phyloP scores from a whole-genome alignment of 2,797 vertebrate genomes.

The Myripristis murdjan region DNA sequence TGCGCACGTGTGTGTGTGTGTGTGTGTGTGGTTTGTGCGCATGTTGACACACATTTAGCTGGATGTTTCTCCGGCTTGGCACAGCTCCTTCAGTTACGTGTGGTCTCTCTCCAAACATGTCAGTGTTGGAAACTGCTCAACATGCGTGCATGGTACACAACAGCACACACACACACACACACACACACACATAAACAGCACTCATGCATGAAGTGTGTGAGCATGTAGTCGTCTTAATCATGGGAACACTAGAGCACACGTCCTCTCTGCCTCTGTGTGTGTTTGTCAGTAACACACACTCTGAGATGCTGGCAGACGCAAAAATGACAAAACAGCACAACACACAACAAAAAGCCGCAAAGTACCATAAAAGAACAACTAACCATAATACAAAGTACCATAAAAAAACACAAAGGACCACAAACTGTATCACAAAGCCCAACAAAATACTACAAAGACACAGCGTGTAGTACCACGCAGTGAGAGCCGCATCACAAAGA shows the following conservation, averaged over 20 bases:
- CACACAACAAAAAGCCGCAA: too few relatives aligned
- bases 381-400: too few relatives aligned
- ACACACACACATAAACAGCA: slow-evolving; percentile 8
- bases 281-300: too few relatives aligned
- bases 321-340: too few relatives aligned
- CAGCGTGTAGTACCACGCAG: too few relatives aligned
- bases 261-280: too few relatives aligned
- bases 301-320: too few relatives aligned
- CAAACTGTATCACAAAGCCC: too few relatives aligned
- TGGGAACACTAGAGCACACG: neutral
- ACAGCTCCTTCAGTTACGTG: slow-evolving; percentile 63
- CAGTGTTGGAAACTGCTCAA: slow-evolving; percentile 49
- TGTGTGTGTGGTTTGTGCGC: slow-evolving; percentile 28
- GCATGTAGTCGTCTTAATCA: neutral
- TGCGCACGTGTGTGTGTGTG: slow-evolving; percentile 16
- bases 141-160: slow-evolving; percentile 31
- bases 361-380: too few relatives aligned
- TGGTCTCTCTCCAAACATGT: slow-evolving; percentile 78
- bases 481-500: too few relatives aligned
- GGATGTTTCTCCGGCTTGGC: slow-evolving; percentile 74
- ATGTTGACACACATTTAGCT: slow-evolving; percentile 72
- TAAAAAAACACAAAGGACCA: too few relatives aligned
- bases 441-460: too few relatives aligned
- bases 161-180: neutral
- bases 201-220: slow-evolving; percentile 1